Percentiles rank a stretch among this genome's conserved stretches.
Conservation (phyloP, 53 echinoderm and acorn worm species). For the Antedon mediterranea region DNA sequence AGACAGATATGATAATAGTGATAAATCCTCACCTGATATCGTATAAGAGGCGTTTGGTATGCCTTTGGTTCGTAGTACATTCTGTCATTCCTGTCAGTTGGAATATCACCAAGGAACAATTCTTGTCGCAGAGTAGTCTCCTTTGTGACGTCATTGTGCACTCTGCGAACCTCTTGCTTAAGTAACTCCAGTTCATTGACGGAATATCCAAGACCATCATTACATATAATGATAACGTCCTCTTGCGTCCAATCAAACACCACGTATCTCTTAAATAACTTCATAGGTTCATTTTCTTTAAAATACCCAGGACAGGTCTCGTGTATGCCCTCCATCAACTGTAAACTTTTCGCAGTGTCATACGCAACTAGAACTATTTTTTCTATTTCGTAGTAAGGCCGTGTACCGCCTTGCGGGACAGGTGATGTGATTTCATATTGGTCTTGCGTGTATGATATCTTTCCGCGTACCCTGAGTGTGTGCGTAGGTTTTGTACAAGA, state of each 20-base stretch:
- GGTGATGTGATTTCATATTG: not conserved
- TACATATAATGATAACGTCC: slow-evolving; percentile 34
- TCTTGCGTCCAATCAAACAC: slow-evolving; percentile 40
- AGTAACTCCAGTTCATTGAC: slow-evolving; percentile 74
- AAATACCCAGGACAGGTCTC: slow-evolving; percentile 45
- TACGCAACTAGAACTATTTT: slow-evolving; percentile 60
- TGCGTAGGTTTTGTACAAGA: slow-evolving; percentile 67
- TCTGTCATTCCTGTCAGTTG: slow-evolving; percentile 32
- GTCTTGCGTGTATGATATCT: not conserved
- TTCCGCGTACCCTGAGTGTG: slow-evolving; percentile 58
- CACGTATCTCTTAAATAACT: slow-evolving; percentile 10
- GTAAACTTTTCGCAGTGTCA: slow-evolving; percentile 28
- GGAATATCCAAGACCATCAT: slow-evolving; percentile 45
- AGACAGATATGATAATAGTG: not conserved
- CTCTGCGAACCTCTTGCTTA: slow-evolving; percentile 41
- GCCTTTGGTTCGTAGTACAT: slow-evolving; percentile 41
- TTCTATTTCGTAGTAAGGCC: slow-evolving; percentile 57
- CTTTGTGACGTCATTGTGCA: slow-evolving; percentile 18
- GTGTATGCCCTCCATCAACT: slow-evolving; percentile 33
- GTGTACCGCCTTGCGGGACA: slow-evolving; percentile 32
- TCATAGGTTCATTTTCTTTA: slow-evolving; percentile 12
- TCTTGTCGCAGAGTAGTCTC: slow-evolving; percentile 39
- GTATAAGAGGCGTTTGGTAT: slow-evolving; percentile 60
- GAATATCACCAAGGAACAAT: slow-evolving; percentile 67
- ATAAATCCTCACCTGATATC: slow-evolving; percentile 50